Evolutionary conservation across 92 coral and sea anemone species (phyloP).

Genomic region (Plumapathes pennacea): DNA sequence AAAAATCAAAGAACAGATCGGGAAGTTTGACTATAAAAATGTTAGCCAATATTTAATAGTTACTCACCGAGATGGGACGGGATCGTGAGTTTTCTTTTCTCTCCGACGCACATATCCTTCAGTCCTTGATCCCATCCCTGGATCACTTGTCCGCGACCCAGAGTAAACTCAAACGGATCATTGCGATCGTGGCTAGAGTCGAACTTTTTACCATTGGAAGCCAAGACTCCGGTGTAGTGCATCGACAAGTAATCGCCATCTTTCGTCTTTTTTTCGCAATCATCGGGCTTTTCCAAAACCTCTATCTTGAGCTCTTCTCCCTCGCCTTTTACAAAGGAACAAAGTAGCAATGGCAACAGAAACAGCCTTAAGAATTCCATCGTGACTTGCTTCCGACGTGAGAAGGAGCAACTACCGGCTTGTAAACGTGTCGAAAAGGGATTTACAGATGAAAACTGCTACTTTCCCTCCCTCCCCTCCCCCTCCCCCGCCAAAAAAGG

Average conservation of each 20-base stretch:
- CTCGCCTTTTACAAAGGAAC: too few relatives aligned
- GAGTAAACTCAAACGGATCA: conserved; percentile 86
- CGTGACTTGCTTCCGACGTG: too few relatives aligned
- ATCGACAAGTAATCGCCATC: conserved; percentile 72
- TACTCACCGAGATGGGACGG: conserved; percentile 86
- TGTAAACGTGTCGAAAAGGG: too few relatives aligned
- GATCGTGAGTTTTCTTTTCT: conserved; percentile 78
- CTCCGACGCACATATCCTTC: conserved; percentile 96
- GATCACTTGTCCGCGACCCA: conserved; percentile 92
- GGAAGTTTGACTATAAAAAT: background rate
- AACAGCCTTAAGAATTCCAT: too few relatives aligned
- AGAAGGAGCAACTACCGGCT: too few relatives aligned
- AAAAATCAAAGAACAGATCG: too few relatives aligned
- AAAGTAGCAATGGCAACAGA: too few relatives aligned
- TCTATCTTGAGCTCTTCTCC: conserved; percentile 57
- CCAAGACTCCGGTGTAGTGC: conserved; percentile 83
- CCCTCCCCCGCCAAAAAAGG: too few relatives aligned
- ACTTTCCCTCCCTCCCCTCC: too few relatives aligned
- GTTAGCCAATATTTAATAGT: background rate
- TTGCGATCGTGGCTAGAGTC: conserved; percentile 82
- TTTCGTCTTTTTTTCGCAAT: conserved; percentile 58
- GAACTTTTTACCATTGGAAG: conserved; percentile 67
- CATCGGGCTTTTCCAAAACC: conserved; percentile 69
- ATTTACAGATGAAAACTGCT: too few relatives aligned
- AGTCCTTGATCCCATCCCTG: conserved; percentile 98